Base-by-base conservation (phyloP, 2,888 invertebrate genomes). In the Melinaea marsaeus region DNA sequence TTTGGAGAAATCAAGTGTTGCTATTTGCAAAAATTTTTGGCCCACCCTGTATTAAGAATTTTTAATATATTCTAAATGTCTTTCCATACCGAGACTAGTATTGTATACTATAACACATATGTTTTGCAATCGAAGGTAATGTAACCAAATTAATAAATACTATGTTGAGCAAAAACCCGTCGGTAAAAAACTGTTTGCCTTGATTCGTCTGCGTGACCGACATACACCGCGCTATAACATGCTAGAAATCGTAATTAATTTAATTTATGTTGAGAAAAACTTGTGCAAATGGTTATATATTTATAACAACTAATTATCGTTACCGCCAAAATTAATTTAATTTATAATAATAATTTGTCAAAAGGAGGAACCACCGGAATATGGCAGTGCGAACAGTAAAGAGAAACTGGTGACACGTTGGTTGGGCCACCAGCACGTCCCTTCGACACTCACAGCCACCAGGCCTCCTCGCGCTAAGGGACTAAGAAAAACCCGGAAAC, bases 381-480 rank as follows among this genome's bases (percentile, higher is more conserved):
- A 76, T 69, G 91, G 88, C 71, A 90, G 90, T 70, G 88, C 90
- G 3, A 89, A 88, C 79, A 90, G 90, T 72, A 91, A 92, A 65
- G 92, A 92, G 76, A 90, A 90, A 72, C 80, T 93, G 65, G 92
- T 93, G 69, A 88, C 86, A 64, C 90, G 90, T 33, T 93, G 93
- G 93, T 80, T 93, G 70, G 92, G 92, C 7, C 90, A 91, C 65
- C 92, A 86, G 64, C 78, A 75, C 67, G 71, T 51, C 3, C 51
- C 51, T 9, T 7, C 71, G 33, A 57, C 22, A 57, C 90, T 67
- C 91, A 85, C 65, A 76, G 90, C 67, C 91, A 85, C 66, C 76
- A 75, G 67, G 70, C 71, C 69, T 58, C 71, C 69, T 55, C 70
- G 64, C 54, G 70, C 66, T 60, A 66, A 61, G 60, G 88, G 86